Conservation (phyloP, 2,797 vertebrate species). For the Otus scops region DNA sequence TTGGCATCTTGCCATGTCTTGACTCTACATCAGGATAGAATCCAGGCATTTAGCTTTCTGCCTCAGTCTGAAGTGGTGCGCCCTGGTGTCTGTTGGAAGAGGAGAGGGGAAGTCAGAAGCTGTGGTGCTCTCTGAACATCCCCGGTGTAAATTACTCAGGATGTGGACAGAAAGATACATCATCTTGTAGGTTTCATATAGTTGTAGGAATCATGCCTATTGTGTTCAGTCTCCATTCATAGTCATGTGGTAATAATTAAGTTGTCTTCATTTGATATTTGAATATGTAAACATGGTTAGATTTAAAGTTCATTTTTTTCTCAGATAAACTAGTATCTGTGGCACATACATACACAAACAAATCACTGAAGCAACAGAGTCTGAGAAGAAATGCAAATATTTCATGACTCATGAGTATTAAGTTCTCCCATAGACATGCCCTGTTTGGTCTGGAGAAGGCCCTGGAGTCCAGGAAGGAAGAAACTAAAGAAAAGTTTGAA, state of each 20-base stretch:
- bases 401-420: background rate
- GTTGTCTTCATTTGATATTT: background rate
- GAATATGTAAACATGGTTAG: background rate
- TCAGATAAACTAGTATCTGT: background rate
- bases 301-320: background rate
- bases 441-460: background rate
- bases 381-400: background rate
- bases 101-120: background rate
- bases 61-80: background rate
- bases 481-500: background rate
- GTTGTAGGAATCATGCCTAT: background rate
- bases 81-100: background rate
- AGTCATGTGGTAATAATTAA: background rate
- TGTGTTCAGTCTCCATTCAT: background rate
- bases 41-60: background rate
- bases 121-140: background rate
- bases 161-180: background rate
- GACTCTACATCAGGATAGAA: background rate
- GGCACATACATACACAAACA: background rate
- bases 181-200: background rate
- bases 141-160: fast-evolving
- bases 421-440: background rate
- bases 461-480: background rate
- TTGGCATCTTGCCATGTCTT: background rate
- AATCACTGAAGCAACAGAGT: background rate